Evolutionary conservation across 2,888 invertebrate genomes (phyloP), one percentile per base, ranked within the genome.

Genomic region (Caenorhabditis parvicauda): DNA sequence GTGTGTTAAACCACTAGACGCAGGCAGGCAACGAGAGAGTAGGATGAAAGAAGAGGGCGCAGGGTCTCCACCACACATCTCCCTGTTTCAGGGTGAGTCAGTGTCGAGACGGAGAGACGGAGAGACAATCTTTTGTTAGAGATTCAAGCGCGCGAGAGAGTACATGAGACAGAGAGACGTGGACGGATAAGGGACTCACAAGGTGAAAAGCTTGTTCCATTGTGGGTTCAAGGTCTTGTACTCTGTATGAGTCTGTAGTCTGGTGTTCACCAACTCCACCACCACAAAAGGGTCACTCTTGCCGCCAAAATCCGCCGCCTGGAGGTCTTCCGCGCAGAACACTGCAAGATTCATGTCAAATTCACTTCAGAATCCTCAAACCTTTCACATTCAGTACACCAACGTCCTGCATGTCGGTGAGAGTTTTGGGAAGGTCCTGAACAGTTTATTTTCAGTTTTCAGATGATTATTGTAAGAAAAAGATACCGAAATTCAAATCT

Each of bases 221-320:
- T 89, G 91, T 0, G 98, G 98, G 51, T 89, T 87, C 22, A 98
- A 84, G 0, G 96, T 98, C 83, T 96, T 95, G 83, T 98, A 98
- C 83, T 96, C 95, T 0, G 98, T 98, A 82, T 96, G 94, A 0
- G 98, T 98, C 83, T 96, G 95, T 32, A 96, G 85, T 48, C 96
- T 87, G 0, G 92, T 88, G 82, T 98, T 98, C 14, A 92, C 90
- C 64, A 70, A 32, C 82, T 96, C 95, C 21, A 98, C 83, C 0
- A 98, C 95, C 83, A 94, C 95, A 84, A 96, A 98, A 0, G 98
- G 98, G 84, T 98, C 98, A 44, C 94, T 94, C 82, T 96, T 96
- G 17, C 82, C 82, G 0, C 94, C 94, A 38, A 96, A 85, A 82
- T 98, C 96, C 0, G 95, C 94, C 0, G 95, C 90, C 0, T 90